Evolutionary conservation across 2,797 vertebrate genomes (phyloP), one percentile per base, ranked within the genome.

Genomic region (Acanthiza pusilla): DNA sequence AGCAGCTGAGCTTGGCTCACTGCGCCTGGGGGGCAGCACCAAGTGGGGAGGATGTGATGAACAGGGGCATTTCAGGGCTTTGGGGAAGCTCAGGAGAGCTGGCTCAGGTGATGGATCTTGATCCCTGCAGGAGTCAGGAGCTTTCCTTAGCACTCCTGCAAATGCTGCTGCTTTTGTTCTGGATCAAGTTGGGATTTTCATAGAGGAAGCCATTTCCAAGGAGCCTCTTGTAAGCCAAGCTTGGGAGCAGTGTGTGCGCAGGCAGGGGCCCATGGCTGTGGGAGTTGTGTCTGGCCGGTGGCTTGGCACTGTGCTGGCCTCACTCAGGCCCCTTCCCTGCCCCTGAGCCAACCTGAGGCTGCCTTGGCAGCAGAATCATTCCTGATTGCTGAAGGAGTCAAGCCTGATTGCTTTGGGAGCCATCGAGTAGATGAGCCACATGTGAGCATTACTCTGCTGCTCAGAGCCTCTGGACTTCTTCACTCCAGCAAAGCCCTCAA

Each of bases 181-280:
- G 57, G 20, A 11, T 71, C 18, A 63, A 38, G 17, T 7, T 15
- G 10, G 42, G 34, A 23, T 78, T 68, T 84, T 72, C 50, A 27
- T 27, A 53, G 58, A 75, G 76, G 43, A 81, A 7, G 4, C 7
- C 32, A 50, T 27, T 68, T 61, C 45, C 18, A n/a, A 36, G 43
- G 23, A 40, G 36, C 42, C 29, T 66, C 48, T 45, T 32, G 66
- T 47, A n/a, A 53, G 20, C 11, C 65, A 34, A 13, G 27, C 48
- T 11, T 51, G 68, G 62, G 65, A 62, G 60, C 85, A 2, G 26
- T 0, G 40, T 14, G 14, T 9, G 8, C 0, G 1, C 19, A 27
- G 23, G 26, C 13, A 10, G 1, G 6, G 71, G 51, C 43, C 4
- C 0, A 0, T 6, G 2, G 22, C 1, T 6, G 38, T 0, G 1